Base-by-base conservation (phyloP, 1,140 invertebrate genomes). In the Pseudomyrmex flavicornis region DNA sequence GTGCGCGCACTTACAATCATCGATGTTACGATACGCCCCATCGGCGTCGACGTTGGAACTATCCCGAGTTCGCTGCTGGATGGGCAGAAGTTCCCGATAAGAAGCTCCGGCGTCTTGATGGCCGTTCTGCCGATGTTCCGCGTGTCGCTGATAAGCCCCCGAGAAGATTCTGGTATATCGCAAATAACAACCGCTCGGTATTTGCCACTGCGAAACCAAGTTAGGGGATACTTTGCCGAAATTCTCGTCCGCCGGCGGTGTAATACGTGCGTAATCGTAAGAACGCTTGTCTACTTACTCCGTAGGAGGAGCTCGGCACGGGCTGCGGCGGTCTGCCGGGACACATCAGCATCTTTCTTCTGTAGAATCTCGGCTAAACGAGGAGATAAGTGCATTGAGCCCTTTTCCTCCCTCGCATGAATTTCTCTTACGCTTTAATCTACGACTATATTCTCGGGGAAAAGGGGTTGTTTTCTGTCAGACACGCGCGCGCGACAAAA, bases 131-230 rank as follows among this genome's bases (percentile, higher is more conserved):
- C 87, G 79, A 82, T 88, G 85, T 46, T 85, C 87, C 2, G 76
- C 83, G 72, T 88, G 82, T n/a, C 85, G 90, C 79, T 92, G 92
- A 68, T 93, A 93, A 62, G 92, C 84, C 4, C 93, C 92, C 8
- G 93, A 93, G 85, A 93, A 93, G 83, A 93, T 90, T 61, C 93
- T 92, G 52, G 92, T 93, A 70, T 94, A 93, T 50, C 92, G 90
- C 83, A 93, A 92, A 70, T 93, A 93, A 61, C 93, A 94, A 44
- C 93, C 93, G 75, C 86, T 91, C 22, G 93, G 93, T 84, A 93
- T 93, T 87, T 93, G 92, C 91, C 90, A 92, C 92, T 93, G 84
- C 15, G 5, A 88, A 90, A 86, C 83, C 72, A 50, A 85, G 87
- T 88, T 86, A 84, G 35, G 35, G 59, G 59, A 82, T 54, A 63